Base-by-base conservation (phyloP, 2,113 vertebrate species). In the Acanthochromis polyacanthus region DNA sequence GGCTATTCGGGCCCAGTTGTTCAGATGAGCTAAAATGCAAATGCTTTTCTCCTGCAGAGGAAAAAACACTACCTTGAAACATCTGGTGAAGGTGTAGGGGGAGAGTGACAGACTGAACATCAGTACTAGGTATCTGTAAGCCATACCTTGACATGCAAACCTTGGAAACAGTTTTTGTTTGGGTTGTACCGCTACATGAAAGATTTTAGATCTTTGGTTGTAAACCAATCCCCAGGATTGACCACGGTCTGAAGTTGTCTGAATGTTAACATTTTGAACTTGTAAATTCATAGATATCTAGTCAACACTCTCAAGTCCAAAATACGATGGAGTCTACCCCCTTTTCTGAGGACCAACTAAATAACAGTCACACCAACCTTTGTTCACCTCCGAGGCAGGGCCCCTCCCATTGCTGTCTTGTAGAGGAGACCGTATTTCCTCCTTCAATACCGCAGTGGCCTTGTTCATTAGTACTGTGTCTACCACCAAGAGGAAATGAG, bases 221-320 rank as follows among this genome's bases (percentile, higher is more conserved):
- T 8, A 36, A 36, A 36, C 32, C 32, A 36, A 36, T 36, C 32
- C 32, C 32, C 32, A 2, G 32, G 32, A 36, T 7, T 8, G 32
- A 36, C 32, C 32, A 1, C 32, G 10, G 32, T 36, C 32, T 8
- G 32, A 36, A 48, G 46, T 48, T 48, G 46, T 48, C 46, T 28
- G 15, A 30, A 23, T n/a, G 23, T 64, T 2, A 64, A n/a, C 62
- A 64, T 64, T 10, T 19, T 64, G 62, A 64, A 64, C 23, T 48
- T 64, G 43, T n/a, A 50, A 9, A 3, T 48, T 25, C 8, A 15
- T 4, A 64, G 23, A 17, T 50, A 10, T 28, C 7, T 48, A 23
- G 28, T 64, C 30, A 4, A 4, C 38, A 62, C 36, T 2, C 40
- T 17, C 46, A 48, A 48, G 17, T 48, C 46, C 46, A 48, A 19